phyloP scores from a whole-genome alignment of 2,888 invertebrate genomes.

The Siphonodentalium dalli region DNA sequence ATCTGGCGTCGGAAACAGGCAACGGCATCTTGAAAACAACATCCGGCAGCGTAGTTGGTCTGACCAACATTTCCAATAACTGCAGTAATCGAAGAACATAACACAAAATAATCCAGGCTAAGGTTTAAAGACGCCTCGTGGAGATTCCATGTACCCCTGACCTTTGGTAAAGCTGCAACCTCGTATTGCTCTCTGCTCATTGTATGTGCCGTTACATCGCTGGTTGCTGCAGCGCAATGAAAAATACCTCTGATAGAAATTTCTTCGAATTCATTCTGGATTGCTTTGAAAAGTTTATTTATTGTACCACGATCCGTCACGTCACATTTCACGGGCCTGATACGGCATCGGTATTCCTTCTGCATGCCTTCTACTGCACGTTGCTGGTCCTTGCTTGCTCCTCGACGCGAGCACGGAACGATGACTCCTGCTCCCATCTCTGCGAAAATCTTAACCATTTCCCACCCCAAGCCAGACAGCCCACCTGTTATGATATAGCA shows the following conservation, averaged over 20 bases:
- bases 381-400: constrained; percentile 16
- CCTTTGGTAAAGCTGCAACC: constrained; percentile 38
- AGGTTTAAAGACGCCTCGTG: constrained; percentile 31
- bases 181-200: constrained; percentile 29
- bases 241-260: constrained; percentile 40
- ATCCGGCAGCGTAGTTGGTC: constrained; percentile 47
- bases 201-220: constrained; percentile 26
- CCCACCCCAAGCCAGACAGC: constrained; percentile 42
- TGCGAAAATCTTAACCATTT: constrained; percentile 29
- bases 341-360: constrained; percentile 15
- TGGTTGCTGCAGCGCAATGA: constrained; percentile 41
- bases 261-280: constrained; percentile 15
- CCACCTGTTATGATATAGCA: constrained; percentile 40
- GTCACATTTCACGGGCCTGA: constrained; percentile 32
- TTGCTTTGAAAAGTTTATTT: constrained; percentile 16
- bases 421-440: constrained; percentile 35
- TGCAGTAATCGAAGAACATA: constrained; percentile 46
- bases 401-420: constrained; percentile 29
- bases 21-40: constrained; percentile 45
- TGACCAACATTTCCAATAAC: constrained; percentile 46
- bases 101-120: constrained; percentile 48
- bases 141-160: constrained; percentile 48
- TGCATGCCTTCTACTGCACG: constrained; percentile 23
- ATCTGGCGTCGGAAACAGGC: constrained; percentile 34
- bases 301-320: constrained; percentile 31